Conservation (phyloP, 2,797 vertebrate genomes). For the Catharus ustulatus region DNA sequence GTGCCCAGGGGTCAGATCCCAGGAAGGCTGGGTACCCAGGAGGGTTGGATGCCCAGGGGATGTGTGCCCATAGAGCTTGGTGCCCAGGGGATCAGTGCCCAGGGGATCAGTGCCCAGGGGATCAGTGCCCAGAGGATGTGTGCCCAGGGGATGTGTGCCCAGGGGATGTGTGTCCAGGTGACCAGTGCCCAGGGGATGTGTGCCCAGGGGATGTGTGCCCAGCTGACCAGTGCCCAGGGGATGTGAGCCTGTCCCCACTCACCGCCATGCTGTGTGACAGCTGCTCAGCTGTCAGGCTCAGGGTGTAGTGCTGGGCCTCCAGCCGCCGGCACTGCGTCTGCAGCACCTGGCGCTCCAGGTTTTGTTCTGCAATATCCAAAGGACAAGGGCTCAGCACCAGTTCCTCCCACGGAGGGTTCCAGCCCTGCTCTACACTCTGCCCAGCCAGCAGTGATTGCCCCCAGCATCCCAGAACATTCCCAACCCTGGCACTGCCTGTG, state of each 20-base stretch:
- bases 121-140: too few relatives aligned
- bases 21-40: rapidly evolving
- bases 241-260: conserved; percentile 58
- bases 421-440: background rate
- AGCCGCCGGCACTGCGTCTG: conserved; percentile 93
- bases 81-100: background rate
- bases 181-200: rapidly evolving
- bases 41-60: background rate
- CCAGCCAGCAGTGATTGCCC: background rate
- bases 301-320: conserved; percentile 96
- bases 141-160: too few relatives aligned
- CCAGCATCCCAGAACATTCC: background rate
- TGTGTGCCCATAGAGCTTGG: too few relatives aligned
- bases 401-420: background rate
- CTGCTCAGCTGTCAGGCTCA: conserved; percentile 93
- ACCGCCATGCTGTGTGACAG: conserved; percentile 97
- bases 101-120: too few relatives aligned
- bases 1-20: background rate
- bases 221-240: background rate
- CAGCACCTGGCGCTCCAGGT: conserved; percentile 92
- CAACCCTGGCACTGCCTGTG: background rate
- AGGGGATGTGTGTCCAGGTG: rapidly evolving
- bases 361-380: conserved; percentile 85
- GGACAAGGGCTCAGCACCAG: background rate
- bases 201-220: too few relatives aligned